phyloP scores from a whole-genome alignment of 2,888 invertebrate genomes.

The Pachycephus smyrnensis region DNA sequence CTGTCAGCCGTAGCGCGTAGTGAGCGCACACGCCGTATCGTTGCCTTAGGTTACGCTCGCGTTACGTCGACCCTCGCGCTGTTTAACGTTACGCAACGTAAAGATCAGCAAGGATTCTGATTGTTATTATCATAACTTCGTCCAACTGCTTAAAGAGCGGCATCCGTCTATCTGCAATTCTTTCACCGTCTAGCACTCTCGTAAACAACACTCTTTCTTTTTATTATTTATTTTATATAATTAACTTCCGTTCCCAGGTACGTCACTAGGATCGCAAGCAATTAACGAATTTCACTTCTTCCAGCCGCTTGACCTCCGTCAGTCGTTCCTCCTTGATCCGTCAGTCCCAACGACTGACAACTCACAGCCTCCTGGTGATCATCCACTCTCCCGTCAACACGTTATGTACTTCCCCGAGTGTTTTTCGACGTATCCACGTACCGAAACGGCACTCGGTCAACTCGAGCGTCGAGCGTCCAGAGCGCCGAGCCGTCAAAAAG shows the following conservation, averaged over 20 bases:
- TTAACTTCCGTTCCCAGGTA: not conserved
- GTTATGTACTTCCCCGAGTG: not conserved
- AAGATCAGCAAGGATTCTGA: constrained; percentile 2
- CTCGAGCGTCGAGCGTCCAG: not conserved
- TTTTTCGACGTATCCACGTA: not conserved
- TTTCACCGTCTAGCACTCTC: not conserved
- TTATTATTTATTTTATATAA: not conserved
- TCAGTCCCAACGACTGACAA: not conserved
- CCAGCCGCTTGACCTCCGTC: not conserved
- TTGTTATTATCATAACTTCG: constrained; percentile 1
- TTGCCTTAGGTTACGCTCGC: not conserved
- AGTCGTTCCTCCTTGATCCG: not conserved
- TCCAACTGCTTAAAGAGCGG: not conserved
- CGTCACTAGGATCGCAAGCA: not conserved
- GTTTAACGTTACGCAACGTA: not conserved
- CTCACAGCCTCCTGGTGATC: not conserved
- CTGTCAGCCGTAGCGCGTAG: not conserved
- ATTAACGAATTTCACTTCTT: not conserved
- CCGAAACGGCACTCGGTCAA: not conserved
- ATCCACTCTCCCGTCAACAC: not conserved
- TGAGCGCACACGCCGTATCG: not conserved
- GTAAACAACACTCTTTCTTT: not conserved
- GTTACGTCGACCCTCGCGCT: not conserved
- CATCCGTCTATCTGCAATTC: constrained; percentile 2
- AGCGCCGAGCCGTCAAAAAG: constrained; percentile 1